Base-by-base conservation (phyloP, 2,113 vertebrate genomes). In the Cynopterus brachyotis region DNA sequence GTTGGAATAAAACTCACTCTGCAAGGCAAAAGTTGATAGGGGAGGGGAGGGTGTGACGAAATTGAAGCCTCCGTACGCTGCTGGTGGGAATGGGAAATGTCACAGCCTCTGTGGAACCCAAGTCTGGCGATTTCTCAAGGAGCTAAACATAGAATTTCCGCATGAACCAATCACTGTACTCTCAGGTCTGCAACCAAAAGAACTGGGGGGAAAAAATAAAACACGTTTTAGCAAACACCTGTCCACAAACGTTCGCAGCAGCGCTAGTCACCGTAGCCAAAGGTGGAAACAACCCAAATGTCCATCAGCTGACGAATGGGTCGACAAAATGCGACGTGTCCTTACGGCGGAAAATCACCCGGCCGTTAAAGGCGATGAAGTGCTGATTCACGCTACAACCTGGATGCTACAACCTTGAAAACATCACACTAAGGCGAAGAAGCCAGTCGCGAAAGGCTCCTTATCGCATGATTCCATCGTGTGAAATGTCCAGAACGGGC, bases 1-100 rank as follows among this genome's bases (percentile, higher is more conserved):
- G 37, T 96, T 85, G 55, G 28, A 90, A 81, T 94, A 97, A 97
- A 97, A 95, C 42, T 82, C 76, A 89, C 42, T 62, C 94, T 57
- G 55, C 37, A 88, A 87, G 80, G 94, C 75, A 60, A 72, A 91
- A 92, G 91, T 84, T 90, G 92, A 89, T 22, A 19, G 40, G 55
- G 22, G 35, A 66, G 75, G 69, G 0, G 7, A 94, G 66, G 47
- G 37, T 40, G 47, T 37, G 19, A 37, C 75, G 82, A 69, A 78
- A 80, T 16, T 17, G 50, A 32, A 89, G 40, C 24, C 7, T 20
- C 50, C 4, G 0, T 1, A 5, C 13, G 0, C 15, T 5, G 30
- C 35, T 42, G 16, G 67, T 53, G 26, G 86, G 75, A 12, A 45
- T 1, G 6, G 3, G 22, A 82, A 67, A 60, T 0, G 30, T 50